Conservation (phyloP, 2,888 invertebrate genomes). For the Epinotia brunnichana region DNA sequence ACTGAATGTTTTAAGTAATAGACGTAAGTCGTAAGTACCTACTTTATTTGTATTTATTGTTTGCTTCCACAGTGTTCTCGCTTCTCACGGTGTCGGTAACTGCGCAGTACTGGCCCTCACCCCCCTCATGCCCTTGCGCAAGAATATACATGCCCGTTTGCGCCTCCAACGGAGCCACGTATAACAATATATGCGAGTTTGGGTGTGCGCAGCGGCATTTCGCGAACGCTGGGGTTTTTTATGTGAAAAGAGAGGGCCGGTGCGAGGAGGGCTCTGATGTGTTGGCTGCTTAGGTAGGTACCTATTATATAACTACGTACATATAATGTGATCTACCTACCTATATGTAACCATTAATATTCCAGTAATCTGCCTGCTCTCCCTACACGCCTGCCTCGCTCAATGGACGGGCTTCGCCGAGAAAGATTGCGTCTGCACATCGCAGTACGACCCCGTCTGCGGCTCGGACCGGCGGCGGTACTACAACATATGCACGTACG, state of each 20-base stretch:
- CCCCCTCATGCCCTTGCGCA: conserved; percentile 65
- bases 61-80: conserved; percentile 35
- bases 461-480: conserved; percentile 54
- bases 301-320: not conserved
- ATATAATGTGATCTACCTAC: conserved; percentile 8
- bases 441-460: conserved; percentile 60
- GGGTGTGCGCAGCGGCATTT: conserved; percentile 58
- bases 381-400: conserved; percentile 26
- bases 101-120: conserved; percentile 24
- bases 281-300: conserved; percentile 25
- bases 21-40: too few relatives aligned
- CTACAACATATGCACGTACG: conserved; percentile 55
- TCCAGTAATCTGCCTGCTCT: conserved; percentile 27
- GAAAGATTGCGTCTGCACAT: conserved; percentile 53
- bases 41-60: not conserved
- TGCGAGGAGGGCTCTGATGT: conserved; percentile 49
- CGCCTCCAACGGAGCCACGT: conserved; percentile 66
- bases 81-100: conserved; percentile 16
- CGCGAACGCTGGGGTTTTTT: conserved; percentile 43
- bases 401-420: conserved; percentile 47
- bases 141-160: conserved; percentile 74
- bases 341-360: not conserved
- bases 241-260: conserved; percentile 47
- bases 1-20: too few relatives aligned
- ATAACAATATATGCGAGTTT: conserved; percentile 72